A percentile compares a stretch with the other conserved stretches of the same genome.
Conservation (phyloP, 1,140 invertebrate species). For the Rhagoletis zephyria region DNA sequence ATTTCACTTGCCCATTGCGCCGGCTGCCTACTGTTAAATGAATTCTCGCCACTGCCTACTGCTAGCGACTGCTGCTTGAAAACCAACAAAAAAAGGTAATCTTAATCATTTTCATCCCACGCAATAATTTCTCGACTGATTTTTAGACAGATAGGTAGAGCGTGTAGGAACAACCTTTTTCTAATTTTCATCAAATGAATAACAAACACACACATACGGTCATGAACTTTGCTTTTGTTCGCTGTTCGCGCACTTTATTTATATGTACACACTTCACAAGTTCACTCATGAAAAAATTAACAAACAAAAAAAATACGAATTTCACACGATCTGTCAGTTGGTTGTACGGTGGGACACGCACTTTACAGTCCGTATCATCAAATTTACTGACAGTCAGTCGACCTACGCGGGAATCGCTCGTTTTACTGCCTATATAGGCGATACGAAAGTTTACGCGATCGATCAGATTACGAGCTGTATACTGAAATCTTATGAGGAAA, state of each 20-base stretch:
- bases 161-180: slow-evolving; percentile 47
- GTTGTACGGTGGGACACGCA: neutral
- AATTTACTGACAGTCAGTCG: neutral
- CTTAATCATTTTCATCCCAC: slow-evolving; percentile 50
- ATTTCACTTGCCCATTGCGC: slow-evolving; percentile 22
- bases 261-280: neutral
- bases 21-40: slow-evolving; percentile 11
- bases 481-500: neutral
- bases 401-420: neutral
- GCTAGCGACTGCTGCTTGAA: neutral
- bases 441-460: neutral
- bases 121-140: slow-evolving; percentile 28
- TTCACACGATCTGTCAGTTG: slow-evolving; percentile 47
- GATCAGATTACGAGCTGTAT: neutral
- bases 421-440: too few relatives aligned
- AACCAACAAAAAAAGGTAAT: neutral
- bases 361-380: neutral
- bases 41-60: neutral
- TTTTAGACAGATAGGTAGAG: neutral
- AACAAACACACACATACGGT: neutral
- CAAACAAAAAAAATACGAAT: neutral
- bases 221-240: neutral
- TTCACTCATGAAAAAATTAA: neutral
- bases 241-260: neutral
- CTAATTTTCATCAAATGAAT: slow-evolving; percentile 8